Conservation (phyloP, 2,113 vertebrate species). For the Siniperca knerii region DNA sequence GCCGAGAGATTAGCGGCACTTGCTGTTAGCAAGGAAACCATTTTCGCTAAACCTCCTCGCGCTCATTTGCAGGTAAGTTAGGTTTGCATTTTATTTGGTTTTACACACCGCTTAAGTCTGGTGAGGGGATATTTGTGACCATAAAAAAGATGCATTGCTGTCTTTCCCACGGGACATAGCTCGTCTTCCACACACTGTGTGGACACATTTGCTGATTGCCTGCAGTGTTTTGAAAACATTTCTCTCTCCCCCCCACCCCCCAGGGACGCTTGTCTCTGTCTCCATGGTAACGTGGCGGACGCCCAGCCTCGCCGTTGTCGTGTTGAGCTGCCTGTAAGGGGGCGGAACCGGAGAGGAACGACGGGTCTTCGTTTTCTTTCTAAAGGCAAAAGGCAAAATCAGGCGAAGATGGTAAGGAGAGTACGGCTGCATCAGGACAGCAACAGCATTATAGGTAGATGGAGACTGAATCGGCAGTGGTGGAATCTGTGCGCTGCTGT, state of each 20-base stretch:
- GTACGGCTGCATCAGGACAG: conserved; percentile 28
- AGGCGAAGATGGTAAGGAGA: conserved; percentile 79
- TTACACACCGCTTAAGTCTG: too few species aligned
- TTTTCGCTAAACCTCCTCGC: not conserved
- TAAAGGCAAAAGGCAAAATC: conserved; percentile 35
- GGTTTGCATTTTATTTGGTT: not conserved
- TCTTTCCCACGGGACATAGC: not conserved
- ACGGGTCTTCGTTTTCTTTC: conserved; percentile 9
- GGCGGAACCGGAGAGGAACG: conserved; percentile 55
- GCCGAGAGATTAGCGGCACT: conserved; percentile 29
- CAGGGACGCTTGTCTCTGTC: conserved; percentile 73
- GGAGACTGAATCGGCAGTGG: not conserved
- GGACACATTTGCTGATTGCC: conserved; percentile 52
- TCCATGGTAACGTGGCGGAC: conserved; percentile 81
- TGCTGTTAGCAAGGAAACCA: conserved; percentile 19
- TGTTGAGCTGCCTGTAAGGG: conserved; percentile 53
- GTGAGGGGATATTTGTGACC: too few species aligned
- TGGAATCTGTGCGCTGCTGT: conserved; percentile 46
- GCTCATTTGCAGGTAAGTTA: not conserved
- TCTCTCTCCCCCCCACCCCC: conserved; percentile 7
- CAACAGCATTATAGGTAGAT: conserved; percentile 55
- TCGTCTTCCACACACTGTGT: not conserved
- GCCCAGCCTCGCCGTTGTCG: conserved; percentile 54
- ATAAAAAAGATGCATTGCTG: not conserved
- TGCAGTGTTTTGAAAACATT: conserved; percentile 64